phyloP scores from a whole-genome alignment of 1,140 invertebrate species.

The Bombus pyrosoma region DNA sequence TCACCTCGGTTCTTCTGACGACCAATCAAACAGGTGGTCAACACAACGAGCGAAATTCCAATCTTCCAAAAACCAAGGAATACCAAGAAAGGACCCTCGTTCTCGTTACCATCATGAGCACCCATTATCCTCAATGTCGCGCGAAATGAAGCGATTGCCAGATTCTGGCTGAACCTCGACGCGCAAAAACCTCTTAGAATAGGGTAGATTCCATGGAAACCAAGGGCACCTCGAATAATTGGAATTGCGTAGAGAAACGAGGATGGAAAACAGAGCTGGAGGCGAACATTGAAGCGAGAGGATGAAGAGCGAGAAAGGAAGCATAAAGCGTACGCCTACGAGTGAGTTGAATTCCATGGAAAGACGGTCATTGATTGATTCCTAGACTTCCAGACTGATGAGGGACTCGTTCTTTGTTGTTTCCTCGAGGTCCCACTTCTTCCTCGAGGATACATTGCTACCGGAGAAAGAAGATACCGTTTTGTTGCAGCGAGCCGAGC shows the following conservation, averaged over 20 bases:
- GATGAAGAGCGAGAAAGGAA: not conserved
- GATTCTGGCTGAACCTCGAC: conserved; percentile 7
- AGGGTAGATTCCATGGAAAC: conserved; percentile 48
- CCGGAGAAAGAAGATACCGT: conserved; percentile 31
- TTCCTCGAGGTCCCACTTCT: conserved; percentile 2
- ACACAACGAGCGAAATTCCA: not conserved
- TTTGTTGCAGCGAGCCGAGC: not conserved
- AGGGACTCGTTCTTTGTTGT: conserved; percentile 31
- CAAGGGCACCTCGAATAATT: not conserved
- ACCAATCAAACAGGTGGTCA: not conserved
- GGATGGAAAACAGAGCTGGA: not conserved
- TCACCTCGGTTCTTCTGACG: not conserved
- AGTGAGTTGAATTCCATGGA: conserved; percentile 47
- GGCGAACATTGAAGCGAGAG: not conserved
- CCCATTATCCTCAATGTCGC: conserved; percentile 40
- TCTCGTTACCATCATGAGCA: conserved; percentile 39
- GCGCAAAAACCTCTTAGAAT: conserved; percentile 28
- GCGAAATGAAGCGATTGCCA: conserved; percentile 51
- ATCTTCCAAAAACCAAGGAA: not conserved
- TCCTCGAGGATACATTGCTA: conserved; percentile 2
- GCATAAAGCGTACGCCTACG: conserved; percentile 49
- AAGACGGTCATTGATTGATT: conserved; percentile 62
- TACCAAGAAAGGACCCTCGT: not conserved
- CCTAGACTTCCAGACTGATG: conserved; percentile 44
- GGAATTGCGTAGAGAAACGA: conserved; percentile 7